Evolutionary conservation across 2,888 invertebrate genomes (phyloP).

Genomic region (Acrobasis consociella): DNA sequence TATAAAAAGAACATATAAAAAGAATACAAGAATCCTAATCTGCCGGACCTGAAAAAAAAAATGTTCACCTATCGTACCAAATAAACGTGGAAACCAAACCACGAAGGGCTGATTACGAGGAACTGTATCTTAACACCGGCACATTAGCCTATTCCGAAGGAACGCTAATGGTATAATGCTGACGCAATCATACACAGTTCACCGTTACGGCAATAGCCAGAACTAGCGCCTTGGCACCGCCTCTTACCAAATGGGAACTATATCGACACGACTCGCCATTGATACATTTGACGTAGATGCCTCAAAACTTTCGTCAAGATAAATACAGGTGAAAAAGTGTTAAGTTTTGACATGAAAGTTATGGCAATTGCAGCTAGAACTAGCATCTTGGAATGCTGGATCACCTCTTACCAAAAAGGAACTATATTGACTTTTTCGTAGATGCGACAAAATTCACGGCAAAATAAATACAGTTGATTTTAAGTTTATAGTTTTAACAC

Average conservation of each 20-base stretch:
- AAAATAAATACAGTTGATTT: no score
- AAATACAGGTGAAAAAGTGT: no score
- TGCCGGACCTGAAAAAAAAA: neutral
- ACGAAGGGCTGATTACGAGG: slow-evolving; percentile 48
- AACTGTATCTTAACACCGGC: slow-evolving; percentile 39
- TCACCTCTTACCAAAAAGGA: slow-evolving; percentile 29
- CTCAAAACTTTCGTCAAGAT: no score
- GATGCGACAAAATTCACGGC: neutral
- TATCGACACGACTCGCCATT: slow-evolving; percentile 51
- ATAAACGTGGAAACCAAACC: slow-evolving; percentile 31
- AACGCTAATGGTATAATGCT: slow-evolving; percentile 51
- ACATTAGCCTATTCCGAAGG: slow-evolving; percentile 46
- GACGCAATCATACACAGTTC: no score
- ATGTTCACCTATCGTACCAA: neutral
- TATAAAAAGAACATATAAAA: no score
- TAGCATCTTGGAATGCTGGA: no score
- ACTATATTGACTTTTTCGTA: slow-evolving; percentile 38
- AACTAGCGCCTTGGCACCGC: slow-evolving; percentile 52
- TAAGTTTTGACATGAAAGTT: no score
- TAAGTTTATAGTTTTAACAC: no score
- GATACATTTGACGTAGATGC: slow-evolving; percentile 34
- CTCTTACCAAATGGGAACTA: slow-evolving; percentile 50
- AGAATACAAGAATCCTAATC: no score
- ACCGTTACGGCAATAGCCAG: slow-evolving; percentile 48
- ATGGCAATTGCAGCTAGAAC: no score